These are phyloP conservation scores for Alitta virens DNA, from an alignment of 2,888 invertebrate species.

Conservation along the genomic window DNA sequence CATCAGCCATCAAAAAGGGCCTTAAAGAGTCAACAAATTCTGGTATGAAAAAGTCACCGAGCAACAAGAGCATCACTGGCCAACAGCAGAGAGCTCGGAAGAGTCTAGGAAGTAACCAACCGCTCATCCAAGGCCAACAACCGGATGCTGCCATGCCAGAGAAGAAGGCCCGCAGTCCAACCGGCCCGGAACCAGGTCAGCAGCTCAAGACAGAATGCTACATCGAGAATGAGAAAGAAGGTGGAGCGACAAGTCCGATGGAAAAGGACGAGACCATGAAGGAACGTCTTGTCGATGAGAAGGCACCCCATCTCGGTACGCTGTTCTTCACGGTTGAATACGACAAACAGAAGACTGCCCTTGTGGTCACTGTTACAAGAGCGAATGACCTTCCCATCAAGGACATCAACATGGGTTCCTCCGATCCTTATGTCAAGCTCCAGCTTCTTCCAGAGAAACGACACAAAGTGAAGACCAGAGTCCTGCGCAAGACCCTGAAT, in stretches of 20 bases:
- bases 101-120: slow-evolving; percentile 3
- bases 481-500: slow-evolving; percentile 90
- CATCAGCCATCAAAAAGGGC: slow-evolving; percentile 53
- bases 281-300: slow-evolving; percentile 51
- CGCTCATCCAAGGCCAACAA: slow-evolving; percentile 17
- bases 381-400: slow-evolving; percentile 83
- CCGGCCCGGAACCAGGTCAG: neutral
- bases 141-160: slow-evolving; percentile 3
- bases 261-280: slow-evolving; percentile 56
- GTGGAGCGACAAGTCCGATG: neutral
- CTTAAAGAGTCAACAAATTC: slow-evolving; percentile 33
- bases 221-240: slow-evolving; percentile 14
- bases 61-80: slow-evolving; percentile 22
- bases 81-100: slow-evolving; percentile 5
- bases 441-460: slow-evolving; percentile 96
- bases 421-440: slow-evolving; percentile 96
- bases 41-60: slow-evolving; percentile 25
- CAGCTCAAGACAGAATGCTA: slow-evolving; percentile 17
- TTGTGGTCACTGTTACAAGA: slow-evolving; percentile 87
- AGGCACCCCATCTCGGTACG: slow-evolving; percentile 72
- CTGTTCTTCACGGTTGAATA: slow-evolving; percentile 88
- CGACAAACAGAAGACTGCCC: slow-evolving; percentile 82
- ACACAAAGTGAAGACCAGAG: slow-evolving; percentile 94
- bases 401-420: slow-evolving; percentile 76
- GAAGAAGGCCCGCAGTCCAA: slow-evolving; percentile 10